Percentiles rank a stretch among this genome's conserved stretches.
Evolutionary conservation across 2,797 vertebrate species (phyloP).

Genomic region (Amblyraja radiata): DNA sequence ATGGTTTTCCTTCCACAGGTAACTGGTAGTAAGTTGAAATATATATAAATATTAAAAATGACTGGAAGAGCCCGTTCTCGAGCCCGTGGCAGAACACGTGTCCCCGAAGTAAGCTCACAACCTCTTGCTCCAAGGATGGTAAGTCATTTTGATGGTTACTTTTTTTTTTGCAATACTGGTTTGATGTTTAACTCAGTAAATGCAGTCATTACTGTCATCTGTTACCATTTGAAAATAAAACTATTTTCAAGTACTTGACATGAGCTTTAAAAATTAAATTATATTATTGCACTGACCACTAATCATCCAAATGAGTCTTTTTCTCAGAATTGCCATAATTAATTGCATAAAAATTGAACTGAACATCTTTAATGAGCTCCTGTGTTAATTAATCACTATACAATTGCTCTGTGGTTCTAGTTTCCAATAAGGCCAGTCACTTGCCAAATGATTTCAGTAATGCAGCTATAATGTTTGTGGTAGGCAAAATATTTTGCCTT

Average conservation of each 20-base stretch:
- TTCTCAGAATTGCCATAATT: background rate
- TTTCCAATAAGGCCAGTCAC: no score
- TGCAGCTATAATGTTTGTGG: background rate
- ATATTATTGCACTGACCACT: no score
- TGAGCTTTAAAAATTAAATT: background rate
- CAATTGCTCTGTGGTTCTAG: no score
- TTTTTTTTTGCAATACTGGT: no score
- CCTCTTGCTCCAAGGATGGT: constrained; percentile 56
- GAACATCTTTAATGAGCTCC: background rate
- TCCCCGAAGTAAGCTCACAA: constrained; percentile 46
- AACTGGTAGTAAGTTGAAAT: background rate
- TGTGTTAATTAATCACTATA: background rate
- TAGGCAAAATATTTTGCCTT: background rate
- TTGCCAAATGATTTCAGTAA: background rate
- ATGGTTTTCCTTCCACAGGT: background rate
- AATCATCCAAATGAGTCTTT: background rate
- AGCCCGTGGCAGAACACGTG: constrained; percentile 69
- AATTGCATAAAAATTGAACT: background rate
- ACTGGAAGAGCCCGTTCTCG: constrained; percentile 69
- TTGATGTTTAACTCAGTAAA: no score
- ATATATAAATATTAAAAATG: constrained; percentile 52
- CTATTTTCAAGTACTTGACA: background rate
- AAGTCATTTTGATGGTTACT: constrained; percentile 41
- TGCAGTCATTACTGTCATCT: background rate
- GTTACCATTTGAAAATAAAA: background rate